These are phyloP conservation scores for Lordiphosa collinella DNA, from an alignment of 1,140 invertebrate species.

Conservation along the genomic window DNA sequence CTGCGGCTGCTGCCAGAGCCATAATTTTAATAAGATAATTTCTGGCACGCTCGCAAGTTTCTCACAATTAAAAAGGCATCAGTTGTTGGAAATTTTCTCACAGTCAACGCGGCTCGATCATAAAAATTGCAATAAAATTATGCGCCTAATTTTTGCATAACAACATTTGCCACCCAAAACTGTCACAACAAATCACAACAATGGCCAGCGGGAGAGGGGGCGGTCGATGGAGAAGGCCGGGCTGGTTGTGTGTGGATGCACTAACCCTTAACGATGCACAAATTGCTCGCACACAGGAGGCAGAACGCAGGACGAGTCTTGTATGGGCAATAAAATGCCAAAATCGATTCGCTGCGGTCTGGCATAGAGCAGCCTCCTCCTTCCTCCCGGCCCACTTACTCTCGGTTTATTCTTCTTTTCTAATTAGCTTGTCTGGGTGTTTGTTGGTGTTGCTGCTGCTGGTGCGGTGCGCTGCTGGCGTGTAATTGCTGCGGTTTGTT, in stretches of 20 bases:
- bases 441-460: slow-evolving; percentile 16
- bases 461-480: slow-evolving; percentile 55
- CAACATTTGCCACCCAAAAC: slow-evolving; percentile 60
- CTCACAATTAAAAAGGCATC: slow-evolving; percentile 72
- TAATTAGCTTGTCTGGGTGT: slow-evolving; percentile 65
- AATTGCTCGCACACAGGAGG: slow-evolving; percentile 36
- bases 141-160: slow-evolving; percentile 79
- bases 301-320: slow-evolving; percentile 16
- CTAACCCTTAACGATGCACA: slow-evolving; percentile 69
- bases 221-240: slow-evolving; percentile 2
- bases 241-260: slow-evolving; percentile 19
- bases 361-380: slow-evolving; percentile 22
- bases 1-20: not conserved
- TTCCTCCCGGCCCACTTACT: not conserved
- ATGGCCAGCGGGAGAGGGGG: slow-evolving; percentile 12
- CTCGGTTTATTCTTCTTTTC: slow-evolving; percentile 41
- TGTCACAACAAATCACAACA: slow-evolving; percentile 78
- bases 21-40: slow-evolving; percentile 43
- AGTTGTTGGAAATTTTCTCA: slow-evolving; percentile 35
- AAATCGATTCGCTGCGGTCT: slow-evolving; percentile 67
- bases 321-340: slow-evolving; percentile 62
- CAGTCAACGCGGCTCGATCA: slow-evolving; percentile 40
- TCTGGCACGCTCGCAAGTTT: slow-evolving; percentile 22
- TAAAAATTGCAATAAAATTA: slow-evolving; percentile 79
- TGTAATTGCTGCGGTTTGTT: slow-evolving; percentile 75